These are phyloP conservation scores for Aphis gossypii DNA, from an alignment of 1,140 invertebrate species.

Conservation along the genomic window DNA sequence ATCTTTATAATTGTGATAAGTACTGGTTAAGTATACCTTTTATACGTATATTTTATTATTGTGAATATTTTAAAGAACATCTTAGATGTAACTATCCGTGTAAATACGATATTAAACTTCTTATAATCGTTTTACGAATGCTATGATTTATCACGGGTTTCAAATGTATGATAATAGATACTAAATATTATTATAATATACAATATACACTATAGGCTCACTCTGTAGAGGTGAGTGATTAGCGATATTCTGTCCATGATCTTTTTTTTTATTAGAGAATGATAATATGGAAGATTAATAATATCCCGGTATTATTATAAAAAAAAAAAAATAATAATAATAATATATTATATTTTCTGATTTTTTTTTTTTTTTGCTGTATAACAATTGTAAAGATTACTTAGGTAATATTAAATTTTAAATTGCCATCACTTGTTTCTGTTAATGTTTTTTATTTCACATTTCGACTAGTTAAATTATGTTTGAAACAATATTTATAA, in stretches of 20 bases:
- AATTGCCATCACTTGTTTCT: not conserved
- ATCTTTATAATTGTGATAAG: not conserved
- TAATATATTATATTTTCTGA: not conserved
- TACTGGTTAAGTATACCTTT: not conserved
- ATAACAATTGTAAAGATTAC: not conserved
- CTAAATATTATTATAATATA: not conserved
- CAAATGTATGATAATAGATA: not conserved
- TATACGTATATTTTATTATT: not conserved
- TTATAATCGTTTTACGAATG: not conserved
- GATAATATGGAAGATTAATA: not conserved
- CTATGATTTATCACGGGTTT: not conserved
- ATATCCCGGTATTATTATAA: not conserved
- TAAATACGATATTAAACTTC: not conserved
- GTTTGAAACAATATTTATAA: slow-evolving; percentile 11
- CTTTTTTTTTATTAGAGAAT: not conserved
- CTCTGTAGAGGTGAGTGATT: not conserved
- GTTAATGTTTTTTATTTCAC: not conserved
- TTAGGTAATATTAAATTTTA: not conserved
- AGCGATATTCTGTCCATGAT: not conserved
- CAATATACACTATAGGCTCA: not conserved
- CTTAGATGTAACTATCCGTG: not conserved
- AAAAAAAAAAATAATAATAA: not conserved
- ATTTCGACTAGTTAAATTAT: not conserved
- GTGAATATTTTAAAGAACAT: not conserved
- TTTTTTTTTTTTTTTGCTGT: not conserved